Percentiles rank a stretch among this genome's conserved stretches.
Evolutionary conservation across 2,797 vertebrate genomes (phyloP).

Genomic region (Halcyon badia): DNA sequence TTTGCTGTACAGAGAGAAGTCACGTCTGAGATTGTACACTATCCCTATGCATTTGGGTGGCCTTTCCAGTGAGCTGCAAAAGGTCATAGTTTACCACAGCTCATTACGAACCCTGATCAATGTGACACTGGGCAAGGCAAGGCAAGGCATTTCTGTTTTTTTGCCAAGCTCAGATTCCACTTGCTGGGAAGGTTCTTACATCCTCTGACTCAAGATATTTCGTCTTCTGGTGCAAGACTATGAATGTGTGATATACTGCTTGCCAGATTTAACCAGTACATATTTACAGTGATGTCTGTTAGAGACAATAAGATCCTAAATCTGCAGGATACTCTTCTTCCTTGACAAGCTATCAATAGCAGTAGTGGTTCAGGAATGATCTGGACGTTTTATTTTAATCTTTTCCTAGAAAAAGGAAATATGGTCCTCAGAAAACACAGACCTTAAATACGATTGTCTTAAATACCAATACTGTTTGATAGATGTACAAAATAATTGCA

Average conservation of each 20-base stretch:
- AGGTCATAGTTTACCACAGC: background rate
- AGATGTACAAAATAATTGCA: background rate
- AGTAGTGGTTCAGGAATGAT: background rate
- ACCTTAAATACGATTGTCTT: background rate
- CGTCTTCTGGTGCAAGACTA: background rate
- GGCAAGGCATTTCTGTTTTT: conserved; percentile 1
- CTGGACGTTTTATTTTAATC: background rate
- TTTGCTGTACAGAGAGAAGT: background rate
- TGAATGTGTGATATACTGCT: background rate
- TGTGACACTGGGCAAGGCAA: background rate
- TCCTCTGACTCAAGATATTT: background rate
- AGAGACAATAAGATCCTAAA: background rate
- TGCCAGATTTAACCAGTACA: background rate
- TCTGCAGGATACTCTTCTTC: background rate
- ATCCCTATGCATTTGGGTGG: background rate
- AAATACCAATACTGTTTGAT: background rate
- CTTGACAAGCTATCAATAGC: background rate
- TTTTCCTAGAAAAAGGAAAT: background rate
- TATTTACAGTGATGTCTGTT: background rate
- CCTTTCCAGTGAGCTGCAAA: background rate
- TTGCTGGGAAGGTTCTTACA: background rate
- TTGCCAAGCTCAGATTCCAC: conserved; percentile 22
- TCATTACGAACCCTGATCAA: background rate
- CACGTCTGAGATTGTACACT: background rate
- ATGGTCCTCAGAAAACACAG: background rate